phyloP scores from a whole-genome alignment of 2,888 invertebrate genomes.

The Meandrusa payeni region DNA sequence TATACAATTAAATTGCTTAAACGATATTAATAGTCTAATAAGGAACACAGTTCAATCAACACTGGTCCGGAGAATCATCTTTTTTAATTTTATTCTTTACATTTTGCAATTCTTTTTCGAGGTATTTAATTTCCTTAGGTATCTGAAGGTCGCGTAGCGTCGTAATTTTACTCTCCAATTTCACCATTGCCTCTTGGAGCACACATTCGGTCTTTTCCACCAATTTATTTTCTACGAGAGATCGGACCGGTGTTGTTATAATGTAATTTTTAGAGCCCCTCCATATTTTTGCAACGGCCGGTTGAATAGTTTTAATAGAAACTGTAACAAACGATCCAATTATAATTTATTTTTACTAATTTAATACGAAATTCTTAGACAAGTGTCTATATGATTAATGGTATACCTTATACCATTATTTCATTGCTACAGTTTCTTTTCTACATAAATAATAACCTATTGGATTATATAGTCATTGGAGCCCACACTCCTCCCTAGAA shows the following conservation, averaged over 20 bases:
- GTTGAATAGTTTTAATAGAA: constrained; percentile 56
- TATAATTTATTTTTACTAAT: background rate
- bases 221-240: constrained; percentile 46
- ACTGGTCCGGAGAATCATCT: no score
- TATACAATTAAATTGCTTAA: no score
- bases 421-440: constrained; percentile 60
- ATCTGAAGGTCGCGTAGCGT: constrained; percentile 46
- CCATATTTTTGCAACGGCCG: constrained; percentile 53
- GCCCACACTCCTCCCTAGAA: no score
- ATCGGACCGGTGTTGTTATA: constrained; percentile 41
- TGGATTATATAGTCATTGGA: no score
- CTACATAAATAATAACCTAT: no score
- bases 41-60: background rate
- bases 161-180: constrained; percentile 39
- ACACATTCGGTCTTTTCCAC: constrained; percentile 45
- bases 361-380: background rate
- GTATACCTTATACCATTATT: constrained; percentile 30
- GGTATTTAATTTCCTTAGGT: constrained; percentile 48
- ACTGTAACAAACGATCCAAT: constrained; percentile 49
- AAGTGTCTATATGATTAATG: background rate
- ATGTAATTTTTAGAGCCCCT: constrained; percentile 41
- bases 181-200: constrained; percentile 34
- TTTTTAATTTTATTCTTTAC: constrained; percentile 41
- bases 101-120: constrained; percentile 52
- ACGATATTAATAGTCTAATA: no score